A percentile compares a stretch with the other conserved stretches of the same genome.
Conservation (phyloP, 2,113 vertebrate species). For the Cinclus cinclus region DNA sequence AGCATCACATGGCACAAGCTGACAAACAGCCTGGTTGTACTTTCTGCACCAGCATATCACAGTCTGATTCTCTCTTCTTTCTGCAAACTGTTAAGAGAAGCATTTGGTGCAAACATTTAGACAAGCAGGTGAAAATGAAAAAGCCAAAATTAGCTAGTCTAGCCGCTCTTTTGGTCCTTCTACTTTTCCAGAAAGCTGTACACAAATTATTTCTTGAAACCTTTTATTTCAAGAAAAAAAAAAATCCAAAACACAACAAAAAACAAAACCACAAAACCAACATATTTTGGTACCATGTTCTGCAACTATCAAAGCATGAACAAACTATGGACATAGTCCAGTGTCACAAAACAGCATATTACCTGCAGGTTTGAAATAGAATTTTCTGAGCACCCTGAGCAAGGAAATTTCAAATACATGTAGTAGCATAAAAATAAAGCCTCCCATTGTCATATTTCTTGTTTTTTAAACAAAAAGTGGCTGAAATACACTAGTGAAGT, state of each 20-base stretch:
- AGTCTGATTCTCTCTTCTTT: not conserved
- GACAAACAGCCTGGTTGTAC: not conserved
- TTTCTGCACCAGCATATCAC: not conserved
- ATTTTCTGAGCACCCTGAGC: not conserved
- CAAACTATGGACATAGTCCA: not conserved
- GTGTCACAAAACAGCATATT: not conserved
- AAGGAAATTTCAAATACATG: not conserved
- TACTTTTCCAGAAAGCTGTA: not conserved
- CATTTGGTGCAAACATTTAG: not conserved
- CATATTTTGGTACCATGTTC: not conserved
- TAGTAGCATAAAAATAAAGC: not conserved
- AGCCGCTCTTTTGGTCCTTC: not conserved
- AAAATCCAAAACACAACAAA: not conserved
- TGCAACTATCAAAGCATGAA: not conserved
- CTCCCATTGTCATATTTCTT: not conserved
- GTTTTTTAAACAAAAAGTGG: conserved; percentile 38
- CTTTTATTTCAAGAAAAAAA: not conserved
- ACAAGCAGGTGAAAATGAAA: not conserved
- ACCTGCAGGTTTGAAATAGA: not conserved
- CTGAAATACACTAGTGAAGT: not conserved
- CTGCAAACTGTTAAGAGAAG: not conserved
- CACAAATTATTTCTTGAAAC: not conserved
- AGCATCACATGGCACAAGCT: not conserved
- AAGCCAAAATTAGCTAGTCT: not conserved
- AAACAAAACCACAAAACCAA: not conserved